A percentile compares a stretch with the other conserved stretches of the same genome.
These are phyloP conservation scores for Eidolon dupreanum DNA, from an alignment of 2,797 vertebrate species.

Conservation along the genomic window DNA sequence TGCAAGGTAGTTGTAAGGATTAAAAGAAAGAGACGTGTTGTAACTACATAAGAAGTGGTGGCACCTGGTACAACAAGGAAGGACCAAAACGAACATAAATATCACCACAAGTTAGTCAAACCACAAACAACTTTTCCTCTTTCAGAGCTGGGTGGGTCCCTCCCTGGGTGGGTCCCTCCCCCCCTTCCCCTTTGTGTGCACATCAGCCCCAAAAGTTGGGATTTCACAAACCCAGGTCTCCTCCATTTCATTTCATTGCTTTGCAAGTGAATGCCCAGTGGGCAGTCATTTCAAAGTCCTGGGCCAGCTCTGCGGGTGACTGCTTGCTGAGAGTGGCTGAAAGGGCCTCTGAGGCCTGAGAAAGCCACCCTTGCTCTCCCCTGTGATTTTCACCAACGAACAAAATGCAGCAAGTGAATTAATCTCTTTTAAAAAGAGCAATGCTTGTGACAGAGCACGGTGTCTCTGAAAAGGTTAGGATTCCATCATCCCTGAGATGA, in stretches of 20 bases:
- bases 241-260: constrained; percentile 53
- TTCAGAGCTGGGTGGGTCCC: not conserved
- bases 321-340: constrained; percentile 42
- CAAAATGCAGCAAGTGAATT: constrained; percentile 78
- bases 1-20: not conserved
- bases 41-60: not conserved
- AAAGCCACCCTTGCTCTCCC: constrained; percentile 62
- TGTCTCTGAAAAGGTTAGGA: constrained; percentile 79
- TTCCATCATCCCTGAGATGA: constrained; percentile 76
- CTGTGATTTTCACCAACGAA: constrained; percentile 72
- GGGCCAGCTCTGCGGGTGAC: not conserved
- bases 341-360: constrained; percentile 40
- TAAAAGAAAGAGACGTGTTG: not conserved
- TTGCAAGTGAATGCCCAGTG: constrained; percentile 76
- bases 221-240: constrained; percentile 53
- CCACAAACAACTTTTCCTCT: constrained; percentile 31
- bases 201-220: constrained; percentile 36
- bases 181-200: not conserved
- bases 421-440: constrained; percentile 83
- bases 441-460: constrained; percentile 78
- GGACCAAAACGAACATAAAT: not conserved
- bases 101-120: not conserved
- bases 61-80: not conserved
- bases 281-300: constrained; percentile 59
- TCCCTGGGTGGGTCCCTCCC: not conserved